Base-by-base conservation (phyloP, 2,797 vertebrate species). In the Alectoris magna region DNA sequence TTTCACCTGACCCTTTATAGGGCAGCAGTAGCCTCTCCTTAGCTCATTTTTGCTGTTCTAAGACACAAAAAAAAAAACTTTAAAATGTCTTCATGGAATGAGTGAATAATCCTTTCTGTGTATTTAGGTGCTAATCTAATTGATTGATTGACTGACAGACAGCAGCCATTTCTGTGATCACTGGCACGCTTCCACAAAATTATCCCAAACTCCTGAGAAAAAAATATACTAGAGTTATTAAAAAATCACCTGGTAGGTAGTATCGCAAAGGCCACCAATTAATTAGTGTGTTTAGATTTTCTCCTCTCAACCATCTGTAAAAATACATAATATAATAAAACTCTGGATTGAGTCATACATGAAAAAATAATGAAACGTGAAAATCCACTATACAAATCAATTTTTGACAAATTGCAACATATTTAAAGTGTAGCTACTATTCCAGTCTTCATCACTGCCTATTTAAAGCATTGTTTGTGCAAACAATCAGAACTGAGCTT, bases 291-390 rank as follows among this genome's bases (percentile, higher is more conserved):
- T 58, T 29, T 80, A 58, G 66, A 66, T 93, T 93, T 91, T 94
- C 26, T 63, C n/a, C 60, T 41, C 72, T 82, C 66, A 94, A 26
- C 91, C 80, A 77, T 93, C 90, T 96, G 91, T 71, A 88, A 68
- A 67, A 46, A 51, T 14, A 63, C 70, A 13, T 22, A 90, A 88
- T 46, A 51, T 31, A 58, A 58, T 71, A 71, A 88, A 92, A 84
- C 38, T 62, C 6, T 62, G 41, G 12, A 26, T 82, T 90, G 80
- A 90, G 21, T 94, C 49, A 87, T 55, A 17, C 53, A 66, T 90
- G 84, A 77, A 94, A 88, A 90, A 48, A 22, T 71, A 82, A 43
- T 43, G 43, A 43, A 43, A 43, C 7, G 16, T 71, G 24, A 64
- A 87, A 90, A 88, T 4, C 24, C 48, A 49, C 9, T n/a, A 43